Base-by-base conservation (phyloP, 2,797 vertebrate species). In the Rachycentron canadum region DNA sequence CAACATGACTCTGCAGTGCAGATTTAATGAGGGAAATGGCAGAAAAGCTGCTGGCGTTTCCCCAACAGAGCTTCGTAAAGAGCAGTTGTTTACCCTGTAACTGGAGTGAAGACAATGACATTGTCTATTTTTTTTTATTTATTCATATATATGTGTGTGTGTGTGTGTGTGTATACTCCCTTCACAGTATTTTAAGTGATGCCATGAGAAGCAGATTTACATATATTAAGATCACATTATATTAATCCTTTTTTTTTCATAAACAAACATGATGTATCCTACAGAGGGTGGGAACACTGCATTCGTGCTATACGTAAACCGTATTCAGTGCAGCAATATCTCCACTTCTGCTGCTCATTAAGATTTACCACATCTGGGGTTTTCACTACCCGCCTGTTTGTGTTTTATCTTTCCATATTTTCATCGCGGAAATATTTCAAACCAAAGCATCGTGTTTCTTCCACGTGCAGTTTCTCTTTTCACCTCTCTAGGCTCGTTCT, bases 11-110 rank as follows among this genome's bases (percentile, higher is more conserved):
- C 69, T 76, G 77, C 81, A 65, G 65, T 80, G 73, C 69, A 80
- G 72, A 83, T 87, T 88, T 88, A 89, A 89, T 86, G 83, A 90
- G 81, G 80, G 53, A 58, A 73, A 79, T 55, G 62, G 73, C 70
- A 60, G n/a, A 75, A 71, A 74, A 68, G 78, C 86, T 85, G 69
- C 76, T 66, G 68, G 76, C 67, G 12, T 69, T 62, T 74, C 43
- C 57, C 55, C 11, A n/a, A 2, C n/a, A 53, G 38, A 73, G 63
- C 25, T 34, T 45, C 55, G 56, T 49, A 59, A 77, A 69, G 34
- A 43, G 50, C 57, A 71, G 68, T 55, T 81, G 72, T 84, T 85
- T 78, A 63, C 45, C 59, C 43, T 58, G 26, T 47, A 68, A 81
- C 61, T 0, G 17, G 38, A 60, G 34, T 23, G 56, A 76, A 65